These are phyloP conservation scores for Andrena haemorrhoa DNA, from an alignment of 2,888 invertebrate species.

Conservation along the genomic window DNA sequence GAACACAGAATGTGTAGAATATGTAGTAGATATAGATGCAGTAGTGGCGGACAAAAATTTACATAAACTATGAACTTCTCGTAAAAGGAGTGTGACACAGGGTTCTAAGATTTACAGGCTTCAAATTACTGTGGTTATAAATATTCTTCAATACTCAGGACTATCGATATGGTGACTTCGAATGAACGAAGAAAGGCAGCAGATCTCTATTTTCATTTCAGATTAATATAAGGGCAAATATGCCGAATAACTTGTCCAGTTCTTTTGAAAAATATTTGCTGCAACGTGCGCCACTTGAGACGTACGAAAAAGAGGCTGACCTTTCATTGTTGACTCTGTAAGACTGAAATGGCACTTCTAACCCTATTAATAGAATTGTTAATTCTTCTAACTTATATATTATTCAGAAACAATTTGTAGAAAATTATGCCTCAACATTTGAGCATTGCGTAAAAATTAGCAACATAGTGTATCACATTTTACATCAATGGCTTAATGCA, in stretches of 20 bases:
- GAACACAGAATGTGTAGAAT: no score
- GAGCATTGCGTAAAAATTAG: no score
- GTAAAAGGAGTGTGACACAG: background rate
- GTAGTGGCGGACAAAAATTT: no score
- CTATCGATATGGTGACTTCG: background rate
- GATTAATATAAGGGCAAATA: background rate
- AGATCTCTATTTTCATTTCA: background rate
- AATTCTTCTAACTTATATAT: background rate
- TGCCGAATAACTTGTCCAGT: background rate
- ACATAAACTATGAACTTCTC: background rate
- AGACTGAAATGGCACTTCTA: background rate
- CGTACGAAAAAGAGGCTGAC: background rate
- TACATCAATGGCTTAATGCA: no score
- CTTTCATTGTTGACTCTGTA: background rate
- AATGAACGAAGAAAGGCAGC: background rate
- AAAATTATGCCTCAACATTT: background rate
- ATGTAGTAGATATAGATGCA: no score
- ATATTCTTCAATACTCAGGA: background rate
- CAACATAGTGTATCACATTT: no score
- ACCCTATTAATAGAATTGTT: background rate
- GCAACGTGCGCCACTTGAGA: background rate
- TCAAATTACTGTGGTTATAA: background rate
- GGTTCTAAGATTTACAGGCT: background rate
- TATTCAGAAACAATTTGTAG: background rate
- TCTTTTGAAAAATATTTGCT: background rate